A percentile compares a stretch with the other conserved stretches of the same genome.
Evolutionary conservation across 2,113 vertebrate genomes (phyloP).

Genomic region (Pteruthius melanotis): DNA sequence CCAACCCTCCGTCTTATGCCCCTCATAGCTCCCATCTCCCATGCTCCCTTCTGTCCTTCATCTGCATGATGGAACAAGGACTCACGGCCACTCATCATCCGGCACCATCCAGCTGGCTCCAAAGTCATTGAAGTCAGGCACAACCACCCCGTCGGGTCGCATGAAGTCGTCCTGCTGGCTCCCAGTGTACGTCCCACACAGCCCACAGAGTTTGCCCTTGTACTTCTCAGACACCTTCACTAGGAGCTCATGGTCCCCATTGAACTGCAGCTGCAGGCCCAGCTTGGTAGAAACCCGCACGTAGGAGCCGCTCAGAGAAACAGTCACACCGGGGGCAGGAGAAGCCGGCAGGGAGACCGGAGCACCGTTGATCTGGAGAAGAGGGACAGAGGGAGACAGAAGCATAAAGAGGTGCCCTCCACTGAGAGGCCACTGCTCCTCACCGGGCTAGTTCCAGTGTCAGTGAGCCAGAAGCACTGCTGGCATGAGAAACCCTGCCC

Average conservation of each 20-base stretch:
- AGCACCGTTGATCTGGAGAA: conserved; percentile 40
- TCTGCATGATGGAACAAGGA: not conserved
- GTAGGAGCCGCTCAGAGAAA: conserved; percentile 36
- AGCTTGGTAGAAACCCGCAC: conserved; percentile 39
- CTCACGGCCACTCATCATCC: conserved; percentile 17
- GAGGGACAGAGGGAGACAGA: not conserved
- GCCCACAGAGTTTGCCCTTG: conserved; percentile 74
- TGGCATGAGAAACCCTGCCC: not conserved
- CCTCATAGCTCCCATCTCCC: not conserved
- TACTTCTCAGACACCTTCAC: conserved; percentile 68
- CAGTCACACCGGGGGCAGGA: not conserved
- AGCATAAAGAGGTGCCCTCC: not conserved
- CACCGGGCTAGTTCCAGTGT: accelerated
- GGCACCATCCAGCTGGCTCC: conserved; percentile 71
- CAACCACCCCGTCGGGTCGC: conserved; percentile 44
- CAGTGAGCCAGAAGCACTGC: not conserved
- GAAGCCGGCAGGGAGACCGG: conserved; percentile 5
- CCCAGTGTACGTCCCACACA: conserved; percentile 81
- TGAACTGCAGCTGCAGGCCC: conserved; percentile 60
- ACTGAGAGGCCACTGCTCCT: not conserved
- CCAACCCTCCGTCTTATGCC: not conserved
- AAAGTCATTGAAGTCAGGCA: conserved; percentile 38
- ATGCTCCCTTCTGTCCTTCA: not conserved
- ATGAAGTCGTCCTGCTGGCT: conserved; percentile 71
- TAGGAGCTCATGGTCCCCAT: conserved; percentile 68